Percentiles rank a stretch among this genome's conserved stretches.
These are phyloP conservation scores for Mesorhabditis spiculigera DNA, from an alignment of 2,888 invertebrate genomes.

Conservation along the genomic window DNA sequence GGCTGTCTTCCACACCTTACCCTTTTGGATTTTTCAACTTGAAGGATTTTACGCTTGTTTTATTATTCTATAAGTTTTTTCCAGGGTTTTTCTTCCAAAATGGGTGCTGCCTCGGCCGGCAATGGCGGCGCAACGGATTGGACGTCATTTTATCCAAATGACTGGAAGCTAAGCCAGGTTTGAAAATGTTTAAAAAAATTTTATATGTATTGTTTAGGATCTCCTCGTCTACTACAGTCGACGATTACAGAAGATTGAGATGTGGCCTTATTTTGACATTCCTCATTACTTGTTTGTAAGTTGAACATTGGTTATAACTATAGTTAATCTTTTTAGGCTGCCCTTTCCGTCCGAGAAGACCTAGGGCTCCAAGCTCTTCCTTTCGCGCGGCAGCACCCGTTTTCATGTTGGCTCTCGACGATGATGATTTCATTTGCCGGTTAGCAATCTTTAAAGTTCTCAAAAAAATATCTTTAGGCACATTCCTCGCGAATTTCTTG, in stretches of 20 bases:
- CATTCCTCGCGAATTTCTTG: constrained; percentile 85
- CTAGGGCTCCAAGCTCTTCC: constrained; percentile 72
- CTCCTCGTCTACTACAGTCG: constrained; percentile 82
- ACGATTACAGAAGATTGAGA: constrained; percentile 95
- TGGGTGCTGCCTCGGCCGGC: no score
- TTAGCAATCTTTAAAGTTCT: constrained; percentile 5
- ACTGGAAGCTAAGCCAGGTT: constrained; percentile 12
- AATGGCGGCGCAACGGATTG: no score
- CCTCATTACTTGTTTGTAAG: constrained; percentile 78
- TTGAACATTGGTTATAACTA: background rate
- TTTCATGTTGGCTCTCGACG: constrained; percentile 94
- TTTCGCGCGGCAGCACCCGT: constrained; percentile 92
- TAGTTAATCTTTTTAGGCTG: constrained; percentile 38
- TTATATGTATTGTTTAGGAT: constrained; percentile 41
- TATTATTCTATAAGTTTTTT: no score
- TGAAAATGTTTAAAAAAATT: background rate
- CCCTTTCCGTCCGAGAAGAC: constrained; percentile 52
- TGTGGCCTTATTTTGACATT: constrained; percentile 99
- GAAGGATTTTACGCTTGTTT: no score
- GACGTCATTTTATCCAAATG: constrained; percentile 12
- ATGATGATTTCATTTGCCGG: constrained; percentile 97
- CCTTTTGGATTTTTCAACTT: no score
- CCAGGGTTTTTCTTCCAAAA: no score
- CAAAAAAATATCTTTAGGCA: constrained; percentile 63
- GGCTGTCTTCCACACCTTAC: no score